Conservation (phyloP, 1,140 invertebrate species). For the Cotesia chilonis region DNA sequence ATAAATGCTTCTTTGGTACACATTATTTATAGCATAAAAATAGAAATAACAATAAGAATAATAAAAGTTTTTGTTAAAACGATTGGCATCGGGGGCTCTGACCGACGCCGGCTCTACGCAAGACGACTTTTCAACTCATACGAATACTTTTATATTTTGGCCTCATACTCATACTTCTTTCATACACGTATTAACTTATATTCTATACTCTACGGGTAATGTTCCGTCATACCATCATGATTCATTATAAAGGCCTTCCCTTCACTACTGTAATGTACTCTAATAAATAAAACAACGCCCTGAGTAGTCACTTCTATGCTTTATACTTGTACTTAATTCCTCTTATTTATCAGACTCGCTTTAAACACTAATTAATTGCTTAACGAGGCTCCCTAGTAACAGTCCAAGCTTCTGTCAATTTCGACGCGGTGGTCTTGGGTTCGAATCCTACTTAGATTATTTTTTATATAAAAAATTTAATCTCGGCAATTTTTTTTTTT, state of each 20-base stretch:
- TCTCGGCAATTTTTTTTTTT: too few relatives aligned
- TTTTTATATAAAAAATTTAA: too few relatives aligned
- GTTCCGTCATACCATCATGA: background rate
- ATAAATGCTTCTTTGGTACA: too few relatives aligned
- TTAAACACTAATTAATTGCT: too few relatives aligned
- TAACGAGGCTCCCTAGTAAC: too few relatives aligned
- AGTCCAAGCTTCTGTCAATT: too few relatives aligned
- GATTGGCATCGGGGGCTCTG: constrained; percentile 42
- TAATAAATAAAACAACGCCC: constrained; percentile 1
- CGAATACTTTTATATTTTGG: background rate
- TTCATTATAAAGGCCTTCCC: background rate
- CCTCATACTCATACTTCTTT: too few relatives aligned
- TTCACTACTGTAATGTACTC: too few relatives aligned
- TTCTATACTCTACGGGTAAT: constrained; percentile 20
- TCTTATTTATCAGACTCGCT: too few relatives aligned
- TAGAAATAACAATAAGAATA: background rate
- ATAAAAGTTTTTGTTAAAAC: background rate
- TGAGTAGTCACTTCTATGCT: background rate
- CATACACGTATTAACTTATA: background rate
- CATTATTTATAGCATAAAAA: background rate
- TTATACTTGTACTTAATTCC: too few relatives aligned
- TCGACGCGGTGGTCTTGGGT: too few relatives aligned
- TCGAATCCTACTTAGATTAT: too few relatives aligned
- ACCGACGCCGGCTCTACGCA: constrained; percentile 47
- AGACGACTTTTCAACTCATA: constrained; percentile 35